Evolutionary conservation across 2,113 vertebrate species (phyloP).

Genomic region (Apteryx mantelli): DNA sequence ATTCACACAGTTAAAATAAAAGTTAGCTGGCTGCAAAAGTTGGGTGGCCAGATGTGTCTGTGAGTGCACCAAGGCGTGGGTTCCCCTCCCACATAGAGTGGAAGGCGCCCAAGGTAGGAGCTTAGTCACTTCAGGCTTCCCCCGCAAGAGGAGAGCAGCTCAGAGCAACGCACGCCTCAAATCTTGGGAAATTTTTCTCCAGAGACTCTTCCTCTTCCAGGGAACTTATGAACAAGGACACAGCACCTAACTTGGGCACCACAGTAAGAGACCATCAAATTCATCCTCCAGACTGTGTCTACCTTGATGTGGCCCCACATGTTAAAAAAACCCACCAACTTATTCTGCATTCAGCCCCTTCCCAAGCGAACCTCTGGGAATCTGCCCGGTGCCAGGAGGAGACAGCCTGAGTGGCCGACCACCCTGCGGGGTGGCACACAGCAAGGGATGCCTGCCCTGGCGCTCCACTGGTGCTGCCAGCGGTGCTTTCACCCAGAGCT

Average conservation of each 20-base stretch:
- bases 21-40: background rate
- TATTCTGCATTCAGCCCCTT: background rate
- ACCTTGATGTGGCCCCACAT: background rate
- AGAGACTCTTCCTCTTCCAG: background rate
- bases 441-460: background rate
- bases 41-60: background rate
- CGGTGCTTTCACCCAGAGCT: background rate
- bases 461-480: background rate
- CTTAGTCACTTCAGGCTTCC: background rate
- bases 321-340: background rate
- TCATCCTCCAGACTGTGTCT: background rate
- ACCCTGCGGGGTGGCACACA: background rate
- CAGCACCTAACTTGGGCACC: background rate
- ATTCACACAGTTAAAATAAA: background rate
- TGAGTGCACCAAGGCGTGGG: background rate
- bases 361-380: background rate
- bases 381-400: background rate
- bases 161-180: background rate
- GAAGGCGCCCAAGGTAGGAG: background rate
- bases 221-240: background rate
- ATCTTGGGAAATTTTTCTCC: background rate
- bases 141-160: background rate
- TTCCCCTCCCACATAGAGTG: background rate
- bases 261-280: background rate
- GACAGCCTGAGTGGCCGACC: background rate